These are phyloP conservation scores for Colaptes auratus DNA, from an alignment of 2,113 vertebrate genomes.

Conservation along the genomic window DNA sequence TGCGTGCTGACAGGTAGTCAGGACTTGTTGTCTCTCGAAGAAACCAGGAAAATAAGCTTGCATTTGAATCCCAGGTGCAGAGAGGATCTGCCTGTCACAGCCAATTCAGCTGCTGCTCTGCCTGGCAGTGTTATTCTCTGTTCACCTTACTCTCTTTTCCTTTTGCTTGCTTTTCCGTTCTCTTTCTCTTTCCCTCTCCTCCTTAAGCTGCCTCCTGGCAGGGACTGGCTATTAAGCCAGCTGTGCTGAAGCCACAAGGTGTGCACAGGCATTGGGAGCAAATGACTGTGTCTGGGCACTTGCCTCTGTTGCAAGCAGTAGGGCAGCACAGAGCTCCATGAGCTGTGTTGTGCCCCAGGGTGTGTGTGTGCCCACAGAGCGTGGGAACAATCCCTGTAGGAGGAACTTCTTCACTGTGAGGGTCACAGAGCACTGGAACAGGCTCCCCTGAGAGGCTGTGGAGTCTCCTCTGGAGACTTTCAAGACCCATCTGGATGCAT, in stretches of 20 bases:
- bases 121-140: slow-evolving; percentile 5
- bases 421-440: no score
- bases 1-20: slow-evolving; percentile 45
- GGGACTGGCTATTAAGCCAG: neutral
- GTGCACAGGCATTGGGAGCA: neutral
- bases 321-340: neutral
- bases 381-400: neutral
- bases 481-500: no score
- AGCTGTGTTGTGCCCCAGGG: neutral
- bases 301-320: neutral
- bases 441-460: no score
- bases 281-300: neutral
- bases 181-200: neutral
- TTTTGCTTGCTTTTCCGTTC: neutral
- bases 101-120: slow-evolving; percentile 3
- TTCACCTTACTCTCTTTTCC: neutral
- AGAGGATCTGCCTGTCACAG: slow-evolving; percentile 49
- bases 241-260: neutral
- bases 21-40: slow-evolving; percentile 46
- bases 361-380: neutral
- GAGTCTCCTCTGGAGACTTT: no score
- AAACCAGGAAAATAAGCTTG: slow-evolving; percentile 43
- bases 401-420: neutral
- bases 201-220: neutral
- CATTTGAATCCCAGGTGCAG: slow-evolving; percentile 55